Base-by-base conservation (phyloP, 2,888 invertebrate species). In the Sinotaia quadrata region DNA sequence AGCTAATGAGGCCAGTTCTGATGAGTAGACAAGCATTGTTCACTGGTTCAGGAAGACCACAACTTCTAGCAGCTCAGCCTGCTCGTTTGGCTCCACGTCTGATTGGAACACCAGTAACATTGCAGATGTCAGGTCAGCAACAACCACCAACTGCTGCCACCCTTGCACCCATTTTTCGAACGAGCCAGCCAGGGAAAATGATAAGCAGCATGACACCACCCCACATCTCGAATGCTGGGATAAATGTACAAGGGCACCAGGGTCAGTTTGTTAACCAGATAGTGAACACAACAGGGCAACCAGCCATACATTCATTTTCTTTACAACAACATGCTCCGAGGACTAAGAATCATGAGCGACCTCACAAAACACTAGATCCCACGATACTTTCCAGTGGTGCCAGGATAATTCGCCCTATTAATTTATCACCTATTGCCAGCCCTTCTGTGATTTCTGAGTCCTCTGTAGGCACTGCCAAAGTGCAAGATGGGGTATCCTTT, bases 71-170 rank as follows among this genome's bases (percentile, higher is more conserved):
- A 1, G 56, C 65, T 1, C 54, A 54, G 18, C 65, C 65, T 2
- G 56, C 65, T 15, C 65, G 65, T 24, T 27, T 65, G 21, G 65
- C 65, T 2, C 65, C 65, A 15, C 44, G 65, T 3, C 65, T 44
- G 44, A 31, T 44, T 8, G 47, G 56, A 2, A 41, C 56, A n/a
- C 65, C 54, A 44, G 65, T 61, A 27, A 51, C 56, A 18, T 44
- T 65, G 56, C 65, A 65, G 12, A 47, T 65, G n/a, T 27, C 63
- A 10, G 65, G 65, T n/a, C 65, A 65, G 18, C 65, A 65, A 47
- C 65, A 65, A 47, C 56, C 54, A 21, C 41, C 54, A 8, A 37
- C 54, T 8, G 54, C 54, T 2, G 54, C 65, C 4, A 29, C 65
- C 21, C 52, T 65, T 24, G 44, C 56, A 56, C 65, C 65, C 21